Evolutionary conservation across 1,140 invertebrate species (phyloP), one percentile per base, ranked within the genome.

Genomic region (Penaeus japonicus): DNA sequence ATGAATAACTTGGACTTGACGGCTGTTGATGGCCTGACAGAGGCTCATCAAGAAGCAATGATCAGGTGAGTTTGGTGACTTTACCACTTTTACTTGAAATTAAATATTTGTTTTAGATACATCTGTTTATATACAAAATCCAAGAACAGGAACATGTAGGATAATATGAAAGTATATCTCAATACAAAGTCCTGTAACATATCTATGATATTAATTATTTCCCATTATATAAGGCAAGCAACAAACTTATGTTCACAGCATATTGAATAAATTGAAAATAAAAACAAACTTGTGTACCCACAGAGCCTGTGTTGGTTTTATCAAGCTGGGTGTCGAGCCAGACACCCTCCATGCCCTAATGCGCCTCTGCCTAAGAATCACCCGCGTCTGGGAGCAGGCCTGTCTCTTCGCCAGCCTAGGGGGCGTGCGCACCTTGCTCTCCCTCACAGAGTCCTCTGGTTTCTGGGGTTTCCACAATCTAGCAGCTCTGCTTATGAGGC

Each of bases 291-390:
- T 39, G 35, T 7, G 2, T 4, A 35, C 62, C 54, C 5, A 73
- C 82, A 94, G 94, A 82, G 94, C 95, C 24, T 95, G 95, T 91
- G 96, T 97, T 1, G 94, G 94, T 62, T 92, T 97, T n/a, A 93
- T 97, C 89, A 91, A 93, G n/a, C 94, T 96, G 85, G 94, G 95
- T n/a, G 94, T 97, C 2, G 96, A 97, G 91, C 94, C 96, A 15
- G 96, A 97, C 90, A 94, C 96, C 2, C 93, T 97, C 20, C 96
- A 97, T 91, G 96, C 97, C 17, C 93, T 96, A 3, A 94, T 98
- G 93, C 94, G 90, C 54, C 93, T 97, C 0, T 95, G 95, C 85
- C 93, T 98, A 2, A 94, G 96, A 5, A 92, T 97, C 22, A 97
- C 97, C 0, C 93, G 96, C 53, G 94, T 96, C 91, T 96, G 96